Conservation (phyloP, 2,113 vertebrate genomes). For the Sander vitreus region DNA sequence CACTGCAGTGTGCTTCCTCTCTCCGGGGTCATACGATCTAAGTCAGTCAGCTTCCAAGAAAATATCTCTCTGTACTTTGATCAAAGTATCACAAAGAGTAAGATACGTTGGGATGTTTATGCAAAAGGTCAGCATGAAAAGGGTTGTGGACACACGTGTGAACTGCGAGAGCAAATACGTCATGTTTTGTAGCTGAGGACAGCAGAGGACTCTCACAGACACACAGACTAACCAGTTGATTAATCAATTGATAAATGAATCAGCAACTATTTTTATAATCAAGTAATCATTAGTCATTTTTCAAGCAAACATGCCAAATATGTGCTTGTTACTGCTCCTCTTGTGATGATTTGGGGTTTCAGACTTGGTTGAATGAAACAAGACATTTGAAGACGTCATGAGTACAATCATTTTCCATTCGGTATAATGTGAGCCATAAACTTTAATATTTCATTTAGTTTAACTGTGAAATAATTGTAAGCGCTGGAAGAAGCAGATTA, state of each 20-base stretch:
- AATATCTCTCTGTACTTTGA: constrained; percentile 54
- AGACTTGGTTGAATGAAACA: not conserved
- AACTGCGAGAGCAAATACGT: not conserved
- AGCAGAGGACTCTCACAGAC: not conserved
- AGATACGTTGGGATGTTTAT: constrained; percentile 46
- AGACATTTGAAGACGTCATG: not conserved
- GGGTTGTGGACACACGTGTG: not conserved
- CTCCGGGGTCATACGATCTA: constrained; percentile 65
- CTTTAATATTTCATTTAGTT: not conserved
- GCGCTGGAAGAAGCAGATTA: not conserved
- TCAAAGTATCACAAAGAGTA: constrained; percentile 30
- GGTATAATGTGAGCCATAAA: not conserved
- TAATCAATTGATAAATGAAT: not conserved
- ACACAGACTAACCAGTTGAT: not conserved
- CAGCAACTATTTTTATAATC: not conserved
- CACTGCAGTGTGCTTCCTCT: constrained; percentile 57
- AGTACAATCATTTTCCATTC: not conserved
- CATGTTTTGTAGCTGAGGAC: not conserved
- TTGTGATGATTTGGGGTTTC: not conserved
- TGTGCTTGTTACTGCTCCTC: too few species aligned
- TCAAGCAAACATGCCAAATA: not conserved
- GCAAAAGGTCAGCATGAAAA: constrained; percentile 50
- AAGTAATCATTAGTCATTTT: not conserved
- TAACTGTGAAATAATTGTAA: not conserved
- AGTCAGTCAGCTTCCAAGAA: constrained; percentile 57